phyloP scores from a whole-genome alignment of 2,113 vertebrate genomes.

The Isurus oxyrinchus region DNA sequence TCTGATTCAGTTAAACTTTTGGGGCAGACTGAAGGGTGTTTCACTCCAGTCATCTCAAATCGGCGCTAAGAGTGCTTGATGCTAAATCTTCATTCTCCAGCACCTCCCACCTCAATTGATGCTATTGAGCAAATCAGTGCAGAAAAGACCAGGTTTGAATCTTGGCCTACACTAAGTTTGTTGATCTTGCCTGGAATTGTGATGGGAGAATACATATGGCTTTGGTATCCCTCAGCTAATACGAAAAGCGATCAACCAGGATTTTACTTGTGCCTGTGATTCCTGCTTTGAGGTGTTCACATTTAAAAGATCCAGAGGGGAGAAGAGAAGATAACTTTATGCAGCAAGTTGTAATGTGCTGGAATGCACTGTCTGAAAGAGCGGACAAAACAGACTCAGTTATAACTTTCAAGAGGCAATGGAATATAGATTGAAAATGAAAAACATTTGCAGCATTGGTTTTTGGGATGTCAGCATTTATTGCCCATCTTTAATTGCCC shows the following conservation, averaged over 20 bases:
- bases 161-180: neutral
- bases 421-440: neutral
- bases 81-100: neutral
- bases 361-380: too few relatives aligned
- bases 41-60: neutral
- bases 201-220: neutral
- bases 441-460: neutral
- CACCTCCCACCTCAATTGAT: neutral
- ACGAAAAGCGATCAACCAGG: too few relatives aligned
- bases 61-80: neutral
- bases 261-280: neutral
- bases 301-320: neutral
- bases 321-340: too few relatives aligned
- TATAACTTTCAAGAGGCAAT: neutral
- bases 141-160: neutral
- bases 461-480: too few relatives aligned
- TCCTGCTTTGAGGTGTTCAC: neutral
- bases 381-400: too few relatives aligned
- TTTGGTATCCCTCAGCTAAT: neutral
- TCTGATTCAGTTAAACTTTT: neutral
- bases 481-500: too few relatives aligned
- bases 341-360: too few relatives aligned
- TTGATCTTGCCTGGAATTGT: neutral
- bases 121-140: neutral
- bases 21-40: neutral